Evolutionary conservation across 2,888 invertebrate species (phyloP).

Genomic region (Eristalis pertinax): DNA sequence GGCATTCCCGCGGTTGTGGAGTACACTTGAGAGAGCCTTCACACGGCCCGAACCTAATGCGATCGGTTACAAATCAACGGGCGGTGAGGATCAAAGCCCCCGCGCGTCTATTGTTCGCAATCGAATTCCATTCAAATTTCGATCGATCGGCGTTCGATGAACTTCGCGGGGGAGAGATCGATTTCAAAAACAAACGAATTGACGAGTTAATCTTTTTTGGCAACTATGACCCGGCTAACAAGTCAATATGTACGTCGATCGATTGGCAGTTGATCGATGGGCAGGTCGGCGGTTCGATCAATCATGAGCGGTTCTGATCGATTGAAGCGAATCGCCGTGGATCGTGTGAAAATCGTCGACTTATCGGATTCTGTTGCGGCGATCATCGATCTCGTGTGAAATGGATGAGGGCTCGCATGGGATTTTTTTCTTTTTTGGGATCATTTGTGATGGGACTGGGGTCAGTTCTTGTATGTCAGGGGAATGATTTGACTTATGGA

Average conservation of each 20-base stretch:
- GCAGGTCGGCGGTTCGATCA: neutral
- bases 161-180: neutral
- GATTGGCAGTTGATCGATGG: constrained; percentile 1
- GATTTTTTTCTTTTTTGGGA: neutral
- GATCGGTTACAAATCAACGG: neutral
- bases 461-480: neutral
- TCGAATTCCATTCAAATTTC: too few species aligned
- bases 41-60: neutral
- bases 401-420: neutral
- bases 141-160: neutral
- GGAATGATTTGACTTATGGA: neutral
- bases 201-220: neutral
- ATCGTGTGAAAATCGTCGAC: neutral
- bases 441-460: neutral
- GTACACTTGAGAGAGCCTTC: neutral
- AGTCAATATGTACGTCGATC: neutral
- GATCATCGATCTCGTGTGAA: neutral
- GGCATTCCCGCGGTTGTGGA: neutral
- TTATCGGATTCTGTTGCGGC: neutral
- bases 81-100: neutral
- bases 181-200: neutral
- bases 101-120: neutral
- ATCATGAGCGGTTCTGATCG: neutral
- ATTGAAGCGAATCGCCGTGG: neutral
- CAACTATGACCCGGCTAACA: neutral